Conservation (phyloP, 1,140 invertebrate genomes). For the Campoletis sonorensis region DNA sequence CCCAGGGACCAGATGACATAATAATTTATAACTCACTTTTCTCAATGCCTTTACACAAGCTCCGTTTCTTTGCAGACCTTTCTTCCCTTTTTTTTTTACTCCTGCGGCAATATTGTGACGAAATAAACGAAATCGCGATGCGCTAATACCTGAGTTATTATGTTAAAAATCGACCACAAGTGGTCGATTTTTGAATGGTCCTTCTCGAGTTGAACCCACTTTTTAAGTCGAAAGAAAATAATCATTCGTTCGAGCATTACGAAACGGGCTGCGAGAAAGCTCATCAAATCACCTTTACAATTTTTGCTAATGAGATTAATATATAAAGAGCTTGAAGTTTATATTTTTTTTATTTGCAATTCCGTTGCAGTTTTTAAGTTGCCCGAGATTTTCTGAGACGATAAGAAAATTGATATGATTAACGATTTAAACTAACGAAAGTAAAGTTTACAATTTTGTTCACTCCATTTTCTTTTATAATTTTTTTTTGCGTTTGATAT, state of each 20-base stretch:
- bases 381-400: no score
- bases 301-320: no score
- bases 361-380: no score
- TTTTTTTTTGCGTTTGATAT: not conserved
- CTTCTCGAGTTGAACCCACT: not conserved
- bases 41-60: not conserved
- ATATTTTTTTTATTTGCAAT: no score
- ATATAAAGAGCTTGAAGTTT: no score
- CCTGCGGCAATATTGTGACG: not conserved
- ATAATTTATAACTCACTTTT: conserved; percentile 12
- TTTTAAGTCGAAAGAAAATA: not conserved
- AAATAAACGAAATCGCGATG: conserved; percentile 17
- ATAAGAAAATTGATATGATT: no score
- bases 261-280: no score
- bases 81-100: not conserved
- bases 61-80: not conserved
- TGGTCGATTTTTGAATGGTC: conserved; percentile 5
- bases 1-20: conserved; percentile 27
- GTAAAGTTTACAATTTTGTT: no score
- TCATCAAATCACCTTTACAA: no score
- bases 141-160: not conserved
- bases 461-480: not conserved
- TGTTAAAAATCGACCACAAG: not conserved
- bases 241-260: not conserved
- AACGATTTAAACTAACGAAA: no score